Percentiles rank a stretch among this genome's conserved stretches.
Evolutionary conservation across 2,888 invertebrate species (phyloP).

Genomic region (Sipha maydis): DNA sequence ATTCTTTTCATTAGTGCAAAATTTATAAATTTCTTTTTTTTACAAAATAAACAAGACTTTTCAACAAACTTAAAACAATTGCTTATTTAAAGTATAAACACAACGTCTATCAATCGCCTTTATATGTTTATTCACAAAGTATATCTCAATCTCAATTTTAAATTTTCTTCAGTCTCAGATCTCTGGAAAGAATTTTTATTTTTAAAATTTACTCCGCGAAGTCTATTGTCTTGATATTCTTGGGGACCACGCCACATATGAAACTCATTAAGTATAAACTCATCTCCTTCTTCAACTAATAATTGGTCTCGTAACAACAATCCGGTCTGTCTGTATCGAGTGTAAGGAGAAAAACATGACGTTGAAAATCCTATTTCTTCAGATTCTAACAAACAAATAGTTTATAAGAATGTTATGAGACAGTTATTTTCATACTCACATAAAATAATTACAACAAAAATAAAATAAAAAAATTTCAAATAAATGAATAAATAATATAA

Average conservation of each 20-base stretch:
- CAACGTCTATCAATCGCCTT: conserved; percentile 22
- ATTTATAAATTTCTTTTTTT: too few relatives aligned
- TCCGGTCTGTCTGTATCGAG: conserved; percentile 43
- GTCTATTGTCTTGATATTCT: background rate
- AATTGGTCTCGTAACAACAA: conserved; percentile 36
- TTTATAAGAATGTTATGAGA: background rate
- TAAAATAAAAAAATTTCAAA: background rate
- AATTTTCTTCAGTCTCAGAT: background rate
- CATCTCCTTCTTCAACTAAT: conserved; percentile 1
- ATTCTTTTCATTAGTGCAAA: too few relatives aligned
- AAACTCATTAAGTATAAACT: conserved; percentile 33
- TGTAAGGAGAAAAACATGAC: conserved; percentile 3
- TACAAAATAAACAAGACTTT: background rate
- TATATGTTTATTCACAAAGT: conserved; percentile 2
- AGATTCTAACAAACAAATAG: background rate
- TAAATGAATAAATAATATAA: background rate
- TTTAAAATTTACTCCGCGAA: background rate
- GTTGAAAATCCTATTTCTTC: conserved; percentile 43
- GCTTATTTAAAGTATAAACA: background rate
- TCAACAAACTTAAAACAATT: conserved; percentile 10
- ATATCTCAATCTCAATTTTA: conserved; percentile 30
- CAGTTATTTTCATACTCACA: background rate
- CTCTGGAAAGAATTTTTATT: background rate
- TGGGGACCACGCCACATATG: conserved; percentile 51
- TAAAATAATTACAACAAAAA: background rate